phyloP scores from a whole-genome alignment of 2,888 invertebrate genomes.

The Andrena bicolor region DNA sequence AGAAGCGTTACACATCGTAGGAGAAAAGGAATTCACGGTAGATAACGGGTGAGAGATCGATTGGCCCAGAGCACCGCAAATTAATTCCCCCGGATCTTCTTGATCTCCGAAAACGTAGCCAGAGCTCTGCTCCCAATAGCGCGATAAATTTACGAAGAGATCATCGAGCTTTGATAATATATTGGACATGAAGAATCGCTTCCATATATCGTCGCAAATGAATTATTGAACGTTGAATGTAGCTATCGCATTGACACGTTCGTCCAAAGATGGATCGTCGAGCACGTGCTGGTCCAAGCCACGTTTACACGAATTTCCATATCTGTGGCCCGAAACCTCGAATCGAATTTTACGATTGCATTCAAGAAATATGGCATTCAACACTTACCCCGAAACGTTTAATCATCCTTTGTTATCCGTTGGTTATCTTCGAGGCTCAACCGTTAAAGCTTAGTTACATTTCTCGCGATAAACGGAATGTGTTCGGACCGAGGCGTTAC shows the following conservation, averaged over 20 bases:
- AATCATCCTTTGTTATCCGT: background rate
- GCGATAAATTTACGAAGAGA: no score
- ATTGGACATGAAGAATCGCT: conserved; percentile 45
- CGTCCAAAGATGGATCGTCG: conserved; percentile 40
- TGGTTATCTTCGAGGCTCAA: no score
- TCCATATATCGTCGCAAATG: conserved; percentile 34
- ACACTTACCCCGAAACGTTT: background rate
- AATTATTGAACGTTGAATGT: conserved; percentile 52
- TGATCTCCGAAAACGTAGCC: background rate
- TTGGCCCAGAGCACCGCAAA: background rate
- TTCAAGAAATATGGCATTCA: no score
- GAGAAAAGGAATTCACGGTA: background rate
- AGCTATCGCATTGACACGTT: conserved; percentile 38
- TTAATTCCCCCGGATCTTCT: background rate
- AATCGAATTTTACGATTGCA: background rate
- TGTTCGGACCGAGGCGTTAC: background rate
- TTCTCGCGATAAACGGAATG: background rate
- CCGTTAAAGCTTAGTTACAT: background rate
- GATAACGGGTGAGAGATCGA: background rate
- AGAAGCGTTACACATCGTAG: background rate
- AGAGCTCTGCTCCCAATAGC: background rate
- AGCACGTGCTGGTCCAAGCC: background rate
- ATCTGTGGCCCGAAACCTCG: background rate
- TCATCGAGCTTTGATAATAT: conserved; percentile 27
- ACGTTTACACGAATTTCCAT: conserved; percentile 14